A percentile compares a stretch with the other conserved stretches of the same genome.
Evolutionary conservation across 2,797 vertebrate species (phyloP).

Genomic region (Carapus acus): DNA sequence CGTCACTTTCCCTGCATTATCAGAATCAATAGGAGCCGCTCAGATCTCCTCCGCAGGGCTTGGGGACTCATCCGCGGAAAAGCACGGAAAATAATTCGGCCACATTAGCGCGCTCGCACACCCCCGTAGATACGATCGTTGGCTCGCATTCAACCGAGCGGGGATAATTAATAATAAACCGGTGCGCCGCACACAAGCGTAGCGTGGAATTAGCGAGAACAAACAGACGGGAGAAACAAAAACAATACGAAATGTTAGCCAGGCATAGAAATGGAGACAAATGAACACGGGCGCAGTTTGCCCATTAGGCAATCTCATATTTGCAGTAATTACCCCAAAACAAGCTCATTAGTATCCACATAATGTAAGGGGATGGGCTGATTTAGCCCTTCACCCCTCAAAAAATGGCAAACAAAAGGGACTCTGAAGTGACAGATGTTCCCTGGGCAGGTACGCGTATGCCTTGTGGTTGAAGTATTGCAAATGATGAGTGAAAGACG

Average conservation of each 20-base stretch:
- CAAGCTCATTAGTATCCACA: conserved; percentile 13
- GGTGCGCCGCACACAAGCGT: conserved; percentile 18
- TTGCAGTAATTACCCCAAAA: conserved; percentile 4
- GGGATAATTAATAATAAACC: conserved; percentile 48
- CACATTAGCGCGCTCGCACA: conserved; percentile 45
- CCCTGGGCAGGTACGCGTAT: conserved; percentile 1
- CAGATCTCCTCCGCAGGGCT: too few relatives aligned
- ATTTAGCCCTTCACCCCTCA: too few relatives aligned
- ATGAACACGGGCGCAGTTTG: conserved; percentile 1
- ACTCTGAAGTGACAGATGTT: neutral
- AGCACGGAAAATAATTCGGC: conserved; percentile 39
- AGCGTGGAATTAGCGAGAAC: conserved; percentile 22
- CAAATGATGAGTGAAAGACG: conserved; percentile 1
- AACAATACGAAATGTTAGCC: neutral
- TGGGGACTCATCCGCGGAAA: conserved; percentile 26
- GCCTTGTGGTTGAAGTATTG: neutral
- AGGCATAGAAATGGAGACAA: neutral
- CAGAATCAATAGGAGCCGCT: too few relatives aligned
- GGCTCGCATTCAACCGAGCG: conserved; percentile 44
- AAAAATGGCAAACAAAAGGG: neutral
- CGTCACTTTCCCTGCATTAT: too few relatives aligned
- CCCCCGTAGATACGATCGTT: conserved; percentile 37
- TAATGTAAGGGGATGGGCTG: conserved; percentile 3
- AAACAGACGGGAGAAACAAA: neutral
- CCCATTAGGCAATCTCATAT: conserved; percentile 4